Evolutionary conservation across 1,140 invertebrate species (phyloP), one percentile per base, ranked within the genome.

Genomic region (Melanaphis sacchari): DNA sequence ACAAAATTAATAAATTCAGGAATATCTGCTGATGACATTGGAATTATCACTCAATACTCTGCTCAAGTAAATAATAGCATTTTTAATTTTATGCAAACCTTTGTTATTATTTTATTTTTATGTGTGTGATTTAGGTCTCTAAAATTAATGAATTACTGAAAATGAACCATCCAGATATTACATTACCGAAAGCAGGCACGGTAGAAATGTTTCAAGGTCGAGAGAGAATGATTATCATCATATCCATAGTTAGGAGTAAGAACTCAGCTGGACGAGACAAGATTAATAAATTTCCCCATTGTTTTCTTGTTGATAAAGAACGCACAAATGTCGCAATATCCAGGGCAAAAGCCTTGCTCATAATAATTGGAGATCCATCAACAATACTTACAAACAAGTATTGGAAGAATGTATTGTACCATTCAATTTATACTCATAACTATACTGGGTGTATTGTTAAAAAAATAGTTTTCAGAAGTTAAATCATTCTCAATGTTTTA

Each of bases 141-240:
- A 97, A 98, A 95, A 97, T 98, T 43, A 95, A 96, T 82, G 94
- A 96, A 22, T 94, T 98, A 59, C 95, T 98, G n/a, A 95, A 97
- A 26, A 96, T 97, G 94, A 96, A 97, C 36, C 95, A 97, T 18
- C 95, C 96, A n/a, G 94, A 84, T 41, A 54, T 84, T 15, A 46
- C 84, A 26, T 81, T 96, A 41, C 97, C 98, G 7, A 98, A 99
- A 96, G 96, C 99, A 82, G 98, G 98, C 1, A 98, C 98, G 18
- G 98, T 99, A 3, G 99, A 99, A 96, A 98, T 99, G 95, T 99
- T 99, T 95, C 99, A 99, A 95, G 99, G 98, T 15, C 97, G 99
- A 95, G 98, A 99, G 95, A 96, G 97, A 91, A 96, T 97, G 87
- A 96, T 98, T 6, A 98, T 99, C 59, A 96, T 99, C 2, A 96